Base-by-base conservation (phyloP, 2,113 vertebrate species). In the Nothobranchius kuhntae region DNA sequence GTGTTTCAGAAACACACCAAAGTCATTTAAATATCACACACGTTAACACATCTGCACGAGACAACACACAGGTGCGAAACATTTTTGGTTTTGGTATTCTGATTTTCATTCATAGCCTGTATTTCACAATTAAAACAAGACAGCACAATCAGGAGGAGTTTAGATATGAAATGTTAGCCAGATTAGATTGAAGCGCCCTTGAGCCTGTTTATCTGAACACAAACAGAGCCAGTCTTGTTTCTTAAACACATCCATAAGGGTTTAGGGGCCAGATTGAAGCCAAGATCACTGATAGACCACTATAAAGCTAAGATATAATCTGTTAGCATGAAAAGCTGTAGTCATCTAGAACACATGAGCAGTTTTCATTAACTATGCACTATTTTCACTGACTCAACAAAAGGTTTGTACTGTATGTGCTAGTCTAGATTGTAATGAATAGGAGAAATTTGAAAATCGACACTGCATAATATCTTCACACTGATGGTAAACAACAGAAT, bases 151-250 rank as follows among this genome's bases (percentile, higher is more conserved):
- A 8, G 3, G 9, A 35, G 15, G 36, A 68, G 58, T 24, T 60
- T 51, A 63, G 53, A 68, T 40, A 57, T 3, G 3, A 30, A 30
- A 30, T 30, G 30, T 71, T 40, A 55, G 58, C 58, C 0, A 24
- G 75, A 79, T 78, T 74, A 79, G 44, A 50, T 26, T 13, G 6
- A 66, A 53, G n/a, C 14, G 74, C 51, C 52, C 81, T 85, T 83
- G 78, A 73, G 61, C 69, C 63, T 17, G 14, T 40, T 78, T 84
- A 91, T 88, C 83, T 68, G 14, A 81, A 65, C 59, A 65, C 65
- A 86, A 87, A 87, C 71, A 85, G 46, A 2, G 42, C 9, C 12
- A 14, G 36, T 75, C 51, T 61, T 44, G 58, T 38, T 82, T 59
- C 47, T 46, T 78, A 87, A 79, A 85, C 58, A 85, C 65, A 75